These are phyloP conservation scores for Athalia circularis DNA, from an alignment of 2,888 invertebrate species.

Conservation along the genomic window DNA sequence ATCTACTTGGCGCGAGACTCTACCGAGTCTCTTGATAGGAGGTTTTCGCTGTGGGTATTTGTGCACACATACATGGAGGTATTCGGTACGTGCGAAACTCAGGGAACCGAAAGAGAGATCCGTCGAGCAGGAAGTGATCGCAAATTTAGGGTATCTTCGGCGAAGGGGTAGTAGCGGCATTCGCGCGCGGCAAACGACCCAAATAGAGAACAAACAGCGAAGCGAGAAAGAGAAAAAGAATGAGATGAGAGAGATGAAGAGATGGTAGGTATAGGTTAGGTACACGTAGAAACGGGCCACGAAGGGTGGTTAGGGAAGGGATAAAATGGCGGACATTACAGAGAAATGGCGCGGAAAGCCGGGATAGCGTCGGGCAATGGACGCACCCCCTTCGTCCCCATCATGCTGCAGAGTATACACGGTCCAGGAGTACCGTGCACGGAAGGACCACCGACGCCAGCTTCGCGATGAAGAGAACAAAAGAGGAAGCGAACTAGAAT, in stretches of 20 bases:
- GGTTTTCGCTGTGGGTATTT: not conserved
- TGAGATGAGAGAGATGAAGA: constrained; percentile 50
- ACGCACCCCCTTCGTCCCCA: constrained; percentile 49
- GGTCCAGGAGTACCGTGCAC: constrained; percentile 41
- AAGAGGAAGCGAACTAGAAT: constrained; percentile 68
- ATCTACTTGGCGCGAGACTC: too few species aligned
- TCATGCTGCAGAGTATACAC: constrained; percentile 2
- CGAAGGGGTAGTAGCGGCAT: constrained; percentile 66
- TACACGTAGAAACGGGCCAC: constrained; percentile 52
- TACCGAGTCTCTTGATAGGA: too few species aligned
- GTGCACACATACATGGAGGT: not conserved
- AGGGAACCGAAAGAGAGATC: constrained; percentile 25
- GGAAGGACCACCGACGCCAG: constrained; percentile 45
- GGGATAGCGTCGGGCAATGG: constrained; percentile 73
- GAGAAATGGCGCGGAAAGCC: constrained; percentile 74
- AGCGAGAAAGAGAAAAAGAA: constrained; percentile 39
- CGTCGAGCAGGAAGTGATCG: constrained; percentile 53
- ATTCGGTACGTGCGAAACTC: not conserved
- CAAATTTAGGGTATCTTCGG: constrained; percentile 66
- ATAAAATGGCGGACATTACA: constrained; percentile 74
- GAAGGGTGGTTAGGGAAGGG: constrained; percentile 63
- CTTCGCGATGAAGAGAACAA: constrained; percentile 61
- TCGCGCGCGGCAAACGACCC: constrained; percentile 72
- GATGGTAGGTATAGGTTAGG: constrained; percentile 42
- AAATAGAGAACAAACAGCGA: constrained; percentile 72